These are phyloP conservation scores for Heliconius ismenius DNA, from an alignment of 2,888 invertebrate genomes.

Conservation along the genomic window DNA sequence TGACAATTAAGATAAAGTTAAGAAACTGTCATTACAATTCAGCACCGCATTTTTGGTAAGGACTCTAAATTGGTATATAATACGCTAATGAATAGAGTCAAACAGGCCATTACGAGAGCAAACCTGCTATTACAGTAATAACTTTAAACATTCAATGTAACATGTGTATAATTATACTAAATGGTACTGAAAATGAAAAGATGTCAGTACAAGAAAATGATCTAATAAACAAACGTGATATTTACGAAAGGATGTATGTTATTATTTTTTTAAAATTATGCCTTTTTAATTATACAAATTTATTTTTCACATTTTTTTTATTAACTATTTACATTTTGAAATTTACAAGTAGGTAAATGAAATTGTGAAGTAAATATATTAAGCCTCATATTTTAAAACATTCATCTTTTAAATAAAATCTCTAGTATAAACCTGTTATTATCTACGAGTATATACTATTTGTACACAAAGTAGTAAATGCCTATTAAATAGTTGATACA, in stretches of 20 bases:
- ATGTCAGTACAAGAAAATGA: slow-evolving; percentile 1
- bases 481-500: slow-evolving; percentile 3
- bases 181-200: slow-evolving; percentile 15
- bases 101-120: slow-evolving; percentile 7
- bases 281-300: too few species aligned
- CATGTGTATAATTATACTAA: slow-evolving; percentile 10
- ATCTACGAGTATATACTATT: background rate
- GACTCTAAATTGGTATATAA: slow-evolving; percentile 18
- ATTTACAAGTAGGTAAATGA: background rate
- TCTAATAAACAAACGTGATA: background rate
- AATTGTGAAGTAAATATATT: too few species aligned
- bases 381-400: too few species aligned
- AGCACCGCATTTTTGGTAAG: slow-evolving; percentile 1
- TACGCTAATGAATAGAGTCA: slow-evolving; percentile 18
- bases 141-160: slow-evolving; percentile 22
- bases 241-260: background rate
- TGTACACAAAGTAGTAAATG: slow-evolving; percentile 5
- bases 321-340: background rate
- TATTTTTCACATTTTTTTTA: background rate
- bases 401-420: background rate
- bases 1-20: background rate
- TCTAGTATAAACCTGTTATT: background rate
- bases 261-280: background rate
- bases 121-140: slow-evolving; percentile 23
- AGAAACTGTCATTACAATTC: slow-evolving; percentile 1